Base-by-base conservation (phyloP, 2,797 vertebrate genomes). In the Pipistrellus kuhlii region DNA sequence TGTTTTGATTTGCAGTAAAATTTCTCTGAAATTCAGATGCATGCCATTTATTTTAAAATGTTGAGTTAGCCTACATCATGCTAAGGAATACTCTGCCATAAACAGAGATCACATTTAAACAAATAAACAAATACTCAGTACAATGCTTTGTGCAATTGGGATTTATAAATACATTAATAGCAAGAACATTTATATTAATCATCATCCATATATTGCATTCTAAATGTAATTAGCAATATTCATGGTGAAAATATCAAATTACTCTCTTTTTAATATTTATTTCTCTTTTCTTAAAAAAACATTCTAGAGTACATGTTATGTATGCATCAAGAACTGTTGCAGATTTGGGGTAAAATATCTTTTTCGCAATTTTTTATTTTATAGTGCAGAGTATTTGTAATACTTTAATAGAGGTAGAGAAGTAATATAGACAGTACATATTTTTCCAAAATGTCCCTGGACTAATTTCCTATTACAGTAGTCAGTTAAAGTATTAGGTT, bases 1-100 rank as follows among this genome's bases (percentile, higher is more conserved):
- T 48, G 12, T 53, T 44, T 90, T 75, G 32, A 62, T 92, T 66
- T 92, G 38, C 57, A 72, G 0, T 46, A 71, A 68, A 12, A 68
- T 12, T 75, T 80, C 38, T 66, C 71, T 68, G 80, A 96, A 80
- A 93, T 88, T 87, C 41, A 89, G 12, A 86, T 55, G 8, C 14
- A 23, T 5, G 48, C 38, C 38, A 41, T 86, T 64, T 82, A 69
- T 68, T 62, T 88, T 14, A 38, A 82, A 72, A 46, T 44, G 11
- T 21, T n/a, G 10, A 83, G 21, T 21, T 27, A 3, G 23, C 20
- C 44, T 85, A 71, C 73, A 27, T 69, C 35, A 75, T 32, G 21
- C 4, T 71, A 68, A 77, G 80, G 41, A 75, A 75, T 69, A 84
- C 55, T 85, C 44, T 41, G 8, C 12, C 20, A 13, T 73, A 32